Base-by-base conservation (phyloP, 2,797 vertebrate genomes). In the Anabas testudineus region DNA sequence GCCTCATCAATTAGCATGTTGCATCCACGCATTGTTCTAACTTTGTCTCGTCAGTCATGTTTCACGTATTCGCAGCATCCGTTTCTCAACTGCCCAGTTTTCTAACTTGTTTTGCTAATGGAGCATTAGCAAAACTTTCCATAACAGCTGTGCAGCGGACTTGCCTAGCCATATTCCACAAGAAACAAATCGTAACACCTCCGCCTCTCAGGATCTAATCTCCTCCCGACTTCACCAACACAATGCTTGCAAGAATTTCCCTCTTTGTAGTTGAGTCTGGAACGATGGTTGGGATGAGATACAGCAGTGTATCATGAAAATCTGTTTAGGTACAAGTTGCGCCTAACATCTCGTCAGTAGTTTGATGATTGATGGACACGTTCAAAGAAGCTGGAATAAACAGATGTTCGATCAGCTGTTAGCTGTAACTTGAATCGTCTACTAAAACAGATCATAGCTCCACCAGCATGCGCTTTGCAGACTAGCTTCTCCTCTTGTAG, bases 401-500 rank as follows among this genome's bases (percentile, higher is more conserved):
- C 70, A 76, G 61, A 80, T 61, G 28, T 63, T 2, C 67, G 66
- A 72, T 77, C 54, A 43, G 76, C 75, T 52, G 30, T 73, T 56
- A 61, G 74, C 48, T 84, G 84, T 71, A 87, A 87, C 80, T 34
- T 47, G 61, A 87, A 81, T 69, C 76, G 43, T 67, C 41, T 56
- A 36, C 76, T 81, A 78, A 82, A 73, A 80, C 82, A 83, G 71
- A 77, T 80, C 76, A 76, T 53, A 84, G 75, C 67, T 80, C 65
- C 69, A 79, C 89, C 88, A 91, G 89, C 92, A 93, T 92, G 90
- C n/a, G 90, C 85, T 87, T 83, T 26, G 70, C 80, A 72, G 72
- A 78, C 62, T 28, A 45, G 51, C 80, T 83, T 81, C 6, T 73
- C 74, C 86, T 85, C 81, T 82, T 81, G 67, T 58, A 61, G 62